phyloP scores from a whole-genome alignment of 2,888 invertebrate genomes.

The Sinelater perroti region DNA sequence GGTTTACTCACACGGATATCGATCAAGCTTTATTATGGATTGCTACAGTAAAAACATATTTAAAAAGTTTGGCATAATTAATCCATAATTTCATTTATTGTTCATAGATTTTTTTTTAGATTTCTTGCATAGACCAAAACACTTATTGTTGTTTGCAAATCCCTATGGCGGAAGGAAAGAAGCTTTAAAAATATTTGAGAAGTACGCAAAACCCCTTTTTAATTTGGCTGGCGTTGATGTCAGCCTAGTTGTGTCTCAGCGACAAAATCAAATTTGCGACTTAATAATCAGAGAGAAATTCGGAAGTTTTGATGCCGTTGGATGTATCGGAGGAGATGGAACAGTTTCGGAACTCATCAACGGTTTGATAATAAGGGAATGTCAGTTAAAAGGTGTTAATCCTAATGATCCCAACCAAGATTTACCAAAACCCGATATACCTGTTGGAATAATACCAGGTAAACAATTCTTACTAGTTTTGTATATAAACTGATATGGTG shows the following conservation, averaged over 20 bases:
- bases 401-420: constrained; percentile 63
- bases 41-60: constrained; percentile 65
- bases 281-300: constrained; percentile 66
- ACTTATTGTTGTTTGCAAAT: constrained; percentile 81
- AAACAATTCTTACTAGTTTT: too few relatives aligned
- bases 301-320: constrained; percentile 72
- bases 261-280: constrained; percentile 80
- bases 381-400: constrained; percentile 64
- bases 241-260: constrained; percentile 74
- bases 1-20: constrained; percentile 68
- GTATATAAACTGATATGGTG: too few relatives aligned
- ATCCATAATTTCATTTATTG: neutral
- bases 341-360: constrained; percentile 84
- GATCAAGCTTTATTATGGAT: constrained; percentile 70
- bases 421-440: constrained; percentile 63
- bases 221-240: constrained; percentile 71
- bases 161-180: constrained; percentile 83
- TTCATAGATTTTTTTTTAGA: neutral
- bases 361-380: constrained; percentile 71
- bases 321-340: constrained; percentile 88
- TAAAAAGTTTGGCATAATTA: constrained; percentile 59
- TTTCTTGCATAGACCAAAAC: constrained; percentile 68
- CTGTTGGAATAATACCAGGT: constrained; percentile 69
- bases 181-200: constrained; percentile 77
- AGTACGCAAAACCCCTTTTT: constrained; percentile 74